Conservation (phyloP, 64 coral and sea anemone genomes). For the Acropora tenuis region DNA sequence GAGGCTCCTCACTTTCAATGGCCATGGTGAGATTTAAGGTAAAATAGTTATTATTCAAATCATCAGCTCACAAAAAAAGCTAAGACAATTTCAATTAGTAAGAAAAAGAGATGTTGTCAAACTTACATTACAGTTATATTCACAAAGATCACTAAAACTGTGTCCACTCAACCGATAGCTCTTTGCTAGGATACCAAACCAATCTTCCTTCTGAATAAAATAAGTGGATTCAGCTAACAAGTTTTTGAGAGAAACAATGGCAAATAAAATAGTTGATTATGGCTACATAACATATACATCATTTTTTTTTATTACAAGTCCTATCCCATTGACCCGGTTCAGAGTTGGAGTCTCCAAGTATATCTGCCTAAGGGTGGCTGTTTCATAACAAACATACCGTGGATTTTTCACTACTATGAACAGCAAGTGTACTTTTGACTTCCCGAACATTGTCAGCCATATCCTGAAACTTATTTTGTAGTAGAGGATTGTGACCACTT, state of each 20-base stretch:
- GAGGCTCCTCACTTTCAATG: too few relatives aligned
- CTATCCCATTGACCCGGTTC: too few relatives aligned
- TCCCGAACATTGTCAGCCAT: constrained; percentile 48
- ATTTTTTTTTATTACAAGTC: too few relatives aligned
- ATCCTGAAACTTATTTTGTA: constrained; percentile 54
- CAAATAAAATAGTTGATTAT: too few relatives aligned
- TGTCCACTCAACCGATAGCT: constrained; percentile 89
- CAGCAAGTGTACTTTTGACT: constrained; percentile 27
- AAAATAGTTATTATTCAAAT: too few relatives aligned
- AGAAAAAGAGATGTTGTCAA: background rate
- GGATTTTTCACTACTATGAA: constrained; percentile 47
- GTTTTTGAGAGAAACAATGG: too few relatives aligned
- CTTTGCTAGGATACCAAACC: constrained; percentile 75
- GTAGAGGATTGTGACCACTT: background rate
- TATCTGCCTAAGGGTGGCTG: background rate
- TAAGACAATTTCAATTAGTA: too few relatives aligned
- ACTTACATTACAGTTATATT: constrained; percentile 86
- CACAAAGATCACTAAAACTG: constrained; percentile 83
- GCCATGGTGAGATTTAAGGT: too few relatives aligned
- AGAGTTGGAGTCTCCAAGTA: too few relatives aligned
- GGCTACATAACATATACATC: too few relatives aligned
- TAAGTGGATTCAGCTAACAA: too few relatives aligned
- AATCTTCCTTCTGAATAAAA: background rate
- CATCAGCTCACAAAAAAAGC: too few relatives aligned
- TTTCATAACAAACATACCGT: constrained; percentile 26